Base-by-base conservation (phyloP, 2,797 vertebrate species). In the Cirrhinus molitorella region DNA sequence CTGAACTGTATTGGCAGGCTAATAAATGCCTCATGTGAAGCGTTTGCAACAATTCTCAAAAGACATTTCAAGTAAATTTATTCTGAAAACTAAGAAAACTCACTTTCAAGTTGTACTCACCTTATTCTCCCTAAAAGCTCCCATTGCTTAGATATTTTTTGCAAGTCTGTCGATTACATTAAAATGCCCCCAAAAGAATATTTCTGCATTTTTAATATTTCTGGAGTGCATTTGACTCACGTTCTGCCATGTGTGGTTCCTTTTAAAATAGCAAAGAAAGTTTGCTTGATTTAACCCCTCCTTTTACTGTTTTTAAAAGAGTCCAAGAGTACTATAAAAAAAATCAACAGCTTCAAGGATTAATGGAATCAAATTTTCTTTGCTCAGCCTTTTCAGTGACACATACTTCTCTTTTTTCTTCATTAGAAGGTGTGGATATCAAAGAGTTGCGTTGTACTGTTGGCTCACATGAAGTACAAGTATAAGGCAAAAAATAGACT, bases 281-380 rank as follows among this genome's bases (percentile, higher is more conserved):
- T 45, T 70, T 28, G 37, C 43, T 34, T 55, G n/a, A 14, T 25
- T 63, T 63, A n/a, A n/a, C n/a, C n/a, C 31, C 28, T 63, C 25
- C 16, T 31, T 2, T 1, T 8, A 6, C 17, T 0, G 19, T 66
- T 40, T 37, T 78, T 61, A 19, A 66, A 84, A 65, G 25, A 40
- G 31, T 75, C 40, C 17, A 76, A 59, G n/a, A 53, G 84, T 23
- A n/a, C 61, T 75, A 2, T 43, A 43, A 43, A 43, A 19, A 23
- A 70, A 34, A 75, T 37, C 67, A 49, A n/a, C 45, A 81, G 80
- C 70, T 73, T 73, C 19, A 1, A 80, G 28, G 12, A 55, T 51
- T 40, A 68, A 68, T 68, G 14, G 3, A 66, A 80, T 80, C 0
- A 31, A 7, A 19, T 59, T 85, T 79, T 6, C 16, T n/a, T 25